A percentile compares a stretch with the other conserved stretches of the same genome.
Evolutionary conservation across 1,140 invertebrate species (phyloP).

Genomic region (Alviniconcha marisindica): DNA sequence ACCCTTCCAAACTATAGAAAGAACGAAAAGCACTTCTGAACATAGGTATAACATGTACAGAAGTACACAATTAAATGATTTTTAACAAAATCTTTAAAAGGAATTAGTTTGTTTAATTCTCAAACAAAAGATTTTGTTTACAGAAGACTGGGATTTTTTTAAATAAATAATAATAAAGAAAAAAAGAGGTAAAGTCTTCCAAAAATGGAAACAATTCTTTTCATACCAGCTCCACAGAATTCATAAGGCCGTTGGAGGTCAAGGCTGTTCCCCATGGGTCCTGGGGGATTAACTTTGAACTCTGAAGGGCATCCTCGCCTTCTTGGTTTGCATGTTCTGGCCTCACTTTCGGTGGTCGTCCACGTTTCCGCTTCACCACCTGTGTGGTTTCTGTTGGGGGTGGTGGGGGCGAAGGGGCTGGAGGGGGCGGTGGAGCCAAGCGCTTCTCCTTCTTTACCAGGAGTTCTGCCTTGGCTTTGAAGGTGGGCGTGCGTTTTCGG

Average conservation of each 20-base stretch:
- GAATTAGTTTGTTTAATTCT: too few species aligned
- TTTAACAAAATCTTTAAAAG: too few species aligned
- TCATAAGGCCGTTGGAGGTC: constrained; percentile 1
- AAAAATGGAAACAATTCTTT: too few species aligned
- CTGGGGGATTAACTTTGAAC: background rate
- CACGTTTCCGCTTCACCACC: constrained; percentile 9
- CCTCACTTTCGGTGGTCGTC: constrained; percentile 15
- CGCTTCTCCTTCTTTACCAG: constrained; percentile 17
- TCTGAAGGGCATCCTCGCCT: background rate
- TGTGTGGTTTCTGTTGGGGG: background rate
- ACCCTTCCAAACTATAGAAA: too few species aligned
- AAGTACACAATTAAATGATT: too few species aligned
- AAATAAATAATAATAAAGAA: too few species aligned
- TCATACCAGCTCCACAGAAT: constrained; percentile 9
- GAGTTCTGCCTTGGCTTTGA: constrained; percentile 16
- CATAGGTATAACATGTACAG: too few species aligned
- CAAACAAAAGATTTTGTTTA: too few species aligned
- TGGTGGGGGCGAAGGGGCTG: background rate
- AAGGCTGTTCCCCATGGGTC: background rate
- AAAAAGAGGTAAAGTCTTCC: too few species aligned
- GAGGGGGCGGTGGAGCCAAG: background rate
- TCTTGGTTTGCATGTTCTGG: background rate
- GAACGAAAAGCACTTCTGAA: too few species aligned
- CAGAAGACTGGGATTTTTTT: too few species aligned
- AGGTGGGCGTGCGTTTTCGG: constrained; percentile 15